Percentiles rank a stretch among this genome's conserved stretches.
Evolutionary conservation across 2,113 vertebrate genomes (phyloP).

Genomic region (Siniperca chuatsi): DNA sequence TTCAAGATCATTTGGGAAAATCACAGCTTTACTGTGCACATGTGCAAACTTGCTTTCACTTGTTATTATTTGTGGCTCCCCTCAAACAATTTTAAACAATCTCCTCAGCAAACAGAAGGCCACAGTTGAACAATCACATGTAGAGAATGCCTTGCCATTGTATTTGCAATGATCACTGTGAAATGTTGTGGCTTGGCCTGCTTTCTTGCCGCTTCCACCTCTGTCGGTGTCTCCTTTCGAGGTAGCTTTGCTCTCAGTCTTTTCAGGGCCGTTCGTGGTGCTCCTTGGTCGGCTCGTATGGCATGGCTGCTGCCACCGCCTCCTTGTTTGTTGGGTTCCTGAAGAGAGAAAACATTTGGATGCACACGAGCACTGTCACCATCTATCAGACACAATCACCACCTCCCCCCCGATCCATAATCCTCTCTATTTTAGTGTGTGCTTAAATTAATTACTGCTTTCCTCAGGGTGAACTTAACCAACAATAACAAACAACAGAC

Average conservation of each 20-base stretch:
- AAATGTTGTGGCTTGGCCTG: background rate
- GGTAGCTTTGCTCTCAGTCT: slow-evolving; percentile 93
- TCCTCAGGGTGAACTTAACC: background rate
- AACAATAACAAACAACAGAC: background rate
- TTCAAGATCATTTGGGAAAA: too few relatives aligned
- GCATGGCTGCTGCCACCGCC: slow-evolving; percentile 83
- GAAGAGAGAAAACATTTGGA: slow-evolving; percentile 1
- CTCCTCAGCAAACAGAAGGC: background rate
- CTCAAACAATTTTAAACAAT: background rate
- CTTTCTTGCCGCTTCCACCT: slow-evolving; percentile 81
- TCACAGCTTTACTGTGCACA: background rate
- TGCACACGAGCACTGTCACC: background rate
- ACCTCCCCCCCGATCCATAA: background rate
- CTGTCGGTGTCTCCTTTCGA: slow-evolving; percentile 87
- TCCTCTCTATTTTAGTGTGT: background rate
- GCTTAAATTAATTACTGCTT: background rate
- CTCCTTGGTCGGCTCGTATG: slow-evolving; percentile 93
- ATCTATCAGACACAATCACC: background rate
- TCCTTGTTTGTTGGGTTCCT: slow-evolving; percentile 84
- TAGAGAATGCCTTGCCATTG: background rate
- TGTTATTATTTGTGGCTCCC: background rate
- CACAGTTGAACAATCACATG: background rate
- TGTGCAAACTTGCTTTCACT: background rate
- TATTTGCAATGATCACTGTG: background rate
- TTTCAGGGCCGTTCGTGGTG: slow-evolving; percentile 92